A percentile compares a stretch with the other conserved stretches of the same genome.
Conservation (phyloP, 2,113 vertebrate genomes). For the Indicator indicator region DNA sequence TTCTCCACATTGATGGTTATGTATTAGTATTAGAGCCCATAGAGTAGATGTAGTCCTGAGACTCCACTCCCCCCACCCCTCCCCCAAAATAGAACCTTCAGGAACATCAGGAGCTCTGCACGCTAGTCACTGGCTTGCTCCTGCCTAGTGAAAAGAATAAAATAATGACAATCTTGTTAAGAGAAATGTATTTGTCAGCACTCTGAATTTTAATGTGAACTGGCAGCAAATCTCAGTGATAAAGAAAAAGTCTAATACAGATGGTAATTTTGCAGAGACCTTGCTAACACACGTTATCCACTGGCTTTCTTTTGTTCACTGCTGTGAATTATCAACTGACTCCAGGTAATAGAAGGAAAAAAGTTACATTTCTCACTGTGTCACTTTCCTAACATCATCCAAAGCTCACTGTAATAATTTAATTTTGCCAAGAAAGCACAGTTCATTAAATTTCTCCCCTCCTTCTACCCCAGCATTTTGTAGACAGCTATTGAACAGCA, state of each 20-base stretch:
- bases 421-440: constrained; percentile 18
- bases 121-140: neutral
- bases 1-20: neutral
- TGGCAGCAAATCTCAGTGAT: constrained; percentile 33
- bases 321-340: constrained; percentile 67
- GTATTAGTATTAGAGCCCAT: neutral
- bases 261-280: constrained; percentile 60
- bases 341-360: constrained; percentile 47
- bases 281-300: constrained; percentile 60
- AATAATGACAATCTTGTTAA: neutral
- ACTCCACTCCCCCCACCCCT: neutral
- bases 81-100: neutral
- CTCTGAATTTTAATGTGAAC: constrained; percentile 45
- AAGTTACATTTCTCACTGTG: constrained; percentile 49
- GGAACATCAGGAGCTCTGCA: neutral
- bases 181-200: constrained; percentile 56
- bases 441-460: neutral
- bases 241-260: constrained; percentile 13
- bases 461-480: neutral
- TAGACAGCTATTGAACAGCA: neutral
- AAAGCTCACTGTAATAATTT: constrained; percentile 40
- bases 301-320: constrained; percentile 52
- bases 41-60: neutral
- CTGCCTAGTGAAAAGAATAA: neutral
- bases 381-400: constrained; percentile 20